Evolutionary conservation across 2,888 invertebrate genomes (phyloP).

Genomic region (Cyaniris semiargus): DNA sequence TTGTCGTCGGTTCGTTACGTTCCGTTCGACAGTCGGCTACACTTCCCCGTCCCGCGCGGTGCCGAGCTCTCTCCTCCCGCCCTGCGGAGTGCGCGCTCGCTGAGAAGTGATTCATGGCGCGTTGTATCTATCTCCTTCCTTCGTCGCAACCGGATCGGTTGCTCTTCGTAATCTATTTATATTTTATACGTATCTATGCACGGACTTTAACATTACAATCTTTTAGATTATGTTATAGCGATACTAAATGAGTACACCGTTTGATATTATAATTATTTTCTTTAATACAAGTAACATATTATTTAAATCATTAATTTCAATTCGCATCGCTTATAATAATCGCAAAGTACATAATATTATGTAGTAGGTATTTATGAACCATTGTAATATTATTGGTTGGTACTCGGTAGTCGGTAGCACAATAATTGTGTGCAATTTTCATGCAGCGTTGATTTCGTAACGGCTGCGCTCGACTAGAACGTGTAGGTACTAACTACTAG

Average conservation of each 20-base stretch:
- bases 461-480: constrained; percentile 78
- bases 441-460: constrained; percentile 78
- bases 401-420: constrained; percentile 38
- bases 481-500: constrained; percentile 71
- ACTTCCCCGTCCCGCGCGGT: constrained; percentile 54
- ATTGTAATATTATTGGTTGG: constrained; percentile 32
- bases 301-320: neutral
- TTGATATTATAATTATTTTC: neutral
- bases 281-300: neutral
- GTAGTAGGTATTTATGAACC: constrained; percentile 31
- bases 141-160: constrained; percentile 79
- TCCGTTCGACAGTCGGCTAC: constrained; percentile 60
- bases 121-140: constrained; percentile 80
- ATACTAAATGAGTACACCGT: constrained; percentile 34
- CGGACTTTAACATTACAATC: constrained; percentile 67
- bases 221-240: constrained; percentile 41
- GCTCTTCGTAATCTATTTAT: constrained; percentile 79
- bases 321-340: neutral
- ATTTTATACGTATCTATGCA: constrained; percentile 76
- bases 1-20: constrained; percentile 70
- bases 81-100: constrained; percentile 55
- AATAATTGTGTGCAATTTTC: constrained; percentile 55
- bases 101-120: constrained; percentile 80
- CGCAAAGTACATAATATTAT: neutral
- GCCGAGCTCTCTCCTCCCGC: constrained; percentile 62